Conservation (phyloP, 2,797 vertebrate species). For the Buceros bicornis region DNA sequence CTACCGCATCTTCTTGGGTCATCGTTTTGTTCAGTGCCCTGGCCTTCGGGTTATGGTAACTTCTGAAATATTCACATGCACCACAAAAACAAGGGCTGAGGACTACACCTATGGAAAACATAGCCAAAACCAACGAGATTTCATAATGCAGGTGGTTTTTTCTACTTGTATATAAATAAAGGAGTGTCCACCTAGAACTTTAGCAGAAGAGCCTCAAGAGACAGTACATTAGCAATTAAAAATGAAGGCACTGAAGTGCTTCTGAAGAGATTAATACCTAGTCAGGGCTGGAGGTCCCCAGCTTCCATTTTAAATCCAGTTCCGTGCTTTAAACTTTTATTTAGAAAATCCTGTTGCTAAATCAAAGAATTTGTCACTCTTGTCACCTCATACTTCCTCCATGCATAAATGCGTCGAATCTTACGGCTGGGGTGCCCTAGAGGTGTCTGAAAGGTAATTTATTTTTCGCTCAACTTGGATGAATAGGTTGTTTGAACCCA, state of each 20-base stretch:
- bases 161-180: conserved; percentile 66
- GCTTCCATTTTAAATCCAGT: neutral
- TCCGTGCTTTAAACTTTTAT: neutral
- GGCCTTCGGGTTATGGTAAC: conserved; percentile 1
- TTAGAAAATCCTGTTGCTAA: neutral
- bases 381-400: neutral
- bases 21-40: conserved; percentile 51
- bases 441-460: neutral
- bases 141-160: conserved; percentile 54
- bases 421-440: neutral
- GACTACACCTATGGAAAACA: conserved; percentile 30
- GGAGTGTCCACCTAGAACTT: conserved; percentile 51
- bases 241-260: neutral
- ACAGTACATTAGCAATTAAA: conserved; percentile 29
- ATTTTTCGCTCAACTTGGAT: neutral
- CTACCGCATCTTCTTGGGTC: conserved; percentile 52
- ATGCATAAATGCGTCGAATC: neutral
- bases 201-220: conserved; percentile 13
- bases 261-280: conserved; percentile 7
- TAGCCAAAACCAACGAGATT: conserved; percentile 65
- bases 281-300: neutral
- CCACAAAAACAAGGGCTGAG: conserved; percentile 47
- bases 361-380: neutral
- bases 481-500: neutral
- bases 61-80: conserved; percentile 38